A percentile compares a stretch with the other conserved stretches of the same genome.
Evolutionary conservation across 2,797 vertebrate species (phyloP).

Genomic region (Sylvia borin): DNA sequence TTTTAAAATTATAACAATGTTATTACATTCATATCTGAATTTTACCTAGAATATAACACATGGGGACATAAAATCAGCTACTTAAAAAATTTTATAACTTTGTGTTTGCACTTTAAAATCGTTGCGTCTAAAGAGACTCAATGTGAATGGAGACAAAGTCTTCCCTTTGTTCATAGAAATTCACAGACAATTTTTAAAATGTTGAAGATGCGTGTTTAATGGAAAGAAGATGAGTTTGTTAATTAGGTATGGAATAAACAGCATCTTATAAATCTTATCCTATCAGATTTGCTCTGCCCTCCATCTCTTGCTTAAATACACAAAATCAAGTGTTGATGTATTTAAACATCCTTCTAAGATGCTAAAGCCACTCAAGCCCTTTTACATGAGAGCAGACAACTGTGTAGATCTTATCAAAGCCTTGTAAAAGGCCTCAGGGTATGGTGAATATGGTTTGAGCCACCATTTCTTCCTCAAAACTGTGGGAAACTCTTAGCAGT

Average conservation of each 20-base stretch:
- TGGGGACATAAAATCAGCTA: not conserved
- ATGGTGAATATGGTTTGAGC: not conserved
- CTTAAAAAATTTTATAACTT: not conserved
- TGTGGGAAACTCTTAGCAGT: not conserved
- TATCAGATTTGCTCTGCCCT: not conserved
- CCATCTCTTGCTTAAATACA: not conserved
- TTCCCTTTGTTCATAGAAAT: not conserved
- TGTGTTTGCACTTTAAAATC: not conserved
- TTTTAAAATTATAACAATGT: not conserved
- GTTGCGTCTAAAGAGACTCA: not conserved
- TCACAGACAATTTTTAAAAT: not conserved
- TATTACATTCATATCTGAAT: not conserved
- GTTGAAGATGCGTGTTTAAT: not conserved
- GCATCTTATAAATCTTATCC: not conserved
- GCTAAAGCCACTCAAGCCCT: not conserved
- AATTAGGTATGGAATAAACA: not conserved
- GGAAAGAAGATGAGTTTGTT: not conserved
- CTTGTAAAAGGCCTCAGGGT: not conserved
- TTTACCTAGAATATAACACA: not conserved
- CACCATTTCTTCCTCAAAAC: not conserved
- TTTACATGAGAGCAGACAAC: not conserved
- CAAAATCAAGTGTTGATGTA: not conserved
- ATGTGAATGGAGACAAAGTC: fast-evolving
- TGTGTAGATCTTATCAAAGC: not conserved
- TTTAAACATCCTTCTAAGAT: not conserved